Evolutionary conservation across 2,113 vertebrate genomes (phyloP).

Genomic region (Otocyon megalotis): DNA sequence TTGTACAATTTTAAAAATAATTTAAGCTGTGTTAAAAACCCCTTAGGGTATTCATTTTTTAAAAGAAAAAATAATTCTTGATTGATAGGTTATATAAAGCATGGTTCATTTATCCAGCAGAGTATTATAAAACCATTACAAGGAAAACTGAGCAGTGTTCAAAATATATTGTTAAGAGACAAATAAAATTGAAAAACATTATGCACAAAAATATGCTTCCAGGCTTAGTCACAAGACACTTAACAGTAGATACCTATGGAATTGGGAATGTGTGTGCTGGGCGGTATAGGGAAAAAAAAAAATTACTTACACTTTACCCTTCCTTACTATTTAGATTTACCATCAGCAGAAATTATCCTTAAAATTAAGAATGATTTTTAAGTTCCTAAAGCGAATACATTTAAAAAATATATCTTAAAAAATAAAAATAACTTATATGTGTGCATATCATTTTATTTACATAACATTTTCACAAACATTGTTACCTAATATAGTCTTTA

Average conservation of each 20-base stretch:
- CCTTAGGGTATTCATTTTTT: background rate
- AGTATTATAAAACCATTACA: constrained; percentile 28
- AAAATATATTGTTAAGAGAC: background rate
- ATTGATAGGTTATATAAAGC: constrained; percentile 29
- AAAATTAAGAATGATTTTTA: constrained; percentile 17
- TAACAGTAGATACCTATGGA: background rate
- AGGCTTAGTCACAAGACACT: background rate
- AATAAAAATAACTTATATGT: background rate
- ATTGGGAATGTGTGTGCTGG: background rate
- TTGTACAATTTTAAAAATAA: background rate
- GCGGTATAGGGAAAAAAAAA: background rate
- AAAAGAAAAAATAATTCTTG: background rate
- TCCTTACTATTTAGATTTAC: constrained; percentile 41
- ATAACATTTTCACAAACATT: background rate
- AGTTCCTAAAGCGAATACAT: background rate
- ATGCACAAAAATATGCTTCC: background rate
- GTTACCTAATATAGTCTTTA: constrained; percentile 19
- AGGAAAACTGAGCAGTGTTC: background rate
- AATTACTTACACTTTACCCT: background rate
- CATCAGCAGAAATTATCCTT: background rate
- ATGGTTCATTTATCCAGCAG: background rate
- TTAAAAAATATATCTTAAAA: background rate
- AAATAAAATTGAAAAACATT: constrained; percentile 18
- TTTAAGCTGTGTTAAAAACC: background rate
- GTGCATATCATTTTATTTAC: background rate